These are phyloP conservation scores for Uria lomvia DNA, from an alignment of 2,113 vertebrate species.

Conservation along the genomic window DNA sequence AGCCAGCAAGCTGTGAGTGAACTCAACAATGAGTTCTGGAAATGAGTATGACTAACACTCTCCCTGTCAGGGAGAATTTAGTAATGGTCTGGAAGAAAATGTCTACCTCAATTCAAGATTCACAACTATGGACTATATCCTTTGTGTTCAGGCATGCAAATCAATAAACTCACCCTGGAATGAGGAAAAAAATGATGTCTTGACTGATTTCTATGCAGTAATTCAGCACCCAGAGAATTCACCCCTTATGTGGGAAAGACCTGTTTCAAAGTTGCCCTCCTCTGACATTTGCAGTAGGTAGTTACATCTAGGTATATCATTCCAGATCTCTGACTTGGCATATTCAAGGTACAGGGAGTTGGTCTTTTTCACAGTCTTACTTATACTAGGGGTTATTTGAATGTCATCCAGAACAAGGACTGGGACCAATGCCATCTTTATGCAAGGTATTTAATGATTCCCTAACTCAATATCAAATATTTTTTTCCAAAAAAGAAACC, in stretches of 20 bases:
- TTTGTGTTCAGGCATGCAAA: background rate
- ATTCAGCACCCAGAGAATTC: background rate
- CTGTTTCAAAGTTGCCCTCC: background rate
- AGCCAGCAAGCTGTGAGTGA: background rate
- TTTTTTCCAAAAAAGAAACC: background rate
- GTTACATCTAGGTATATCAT: background rate
- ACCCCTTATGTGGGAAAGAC: background rate
- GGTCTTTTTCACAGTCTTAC: background rate
- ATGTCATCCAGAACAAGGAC: background rate
- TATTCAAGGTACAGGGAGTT: background rate
- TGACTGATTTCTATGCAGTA: background rate
- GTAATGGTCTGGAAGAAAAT: background rate
- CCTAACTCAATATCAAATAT: too few species aligned
- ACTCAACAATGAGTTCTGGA: background rate
- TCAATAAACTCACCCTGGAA: background rate
- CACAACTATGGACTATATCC: background rate
- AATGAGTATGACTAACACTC: background rate
- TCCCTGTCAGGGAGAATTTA: background rate
- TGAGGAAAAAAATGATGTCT: background rate
- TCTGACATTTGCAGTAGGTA: background rate
- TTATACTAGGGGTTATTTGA: background rate
- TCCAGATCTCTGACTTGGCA: background rate
- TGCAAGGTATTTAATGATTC: background rate
- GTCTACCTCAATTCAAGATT: background rate
- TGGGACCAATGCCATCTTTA: background rate